These are phyloP conservation scores for Cephus rjabovi DNA, from an alignment of 2,888 invertebrate species.

Conservation along the genomic window DNA sequence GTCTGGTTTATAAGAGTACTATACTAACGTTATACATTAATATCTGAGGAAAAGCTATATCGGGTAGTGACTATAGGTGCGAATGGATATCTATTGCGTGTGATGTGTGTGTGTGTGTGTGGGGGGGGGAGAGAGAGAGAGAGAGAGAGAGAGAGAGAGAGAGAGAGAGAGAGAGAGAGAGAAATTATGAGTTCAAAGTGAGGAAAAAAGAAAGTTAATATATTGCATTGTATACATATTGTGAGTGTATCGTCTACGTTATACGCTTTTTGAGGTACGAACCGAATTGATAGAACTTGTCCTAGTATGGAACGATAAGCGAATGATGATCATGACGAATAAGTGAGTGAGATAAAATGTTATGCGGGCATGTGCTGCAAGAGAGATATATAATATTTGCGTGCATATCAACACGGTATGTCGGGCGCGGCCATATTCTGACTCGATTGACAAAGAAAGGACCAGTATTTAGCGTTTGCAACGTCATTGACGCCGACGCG, in stretches of 20 bases:
- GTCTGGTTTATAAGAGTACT: constrained; percentile 52
- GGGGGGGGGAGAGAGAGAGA: constrained; percentile 20
- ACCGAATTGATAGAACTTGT: constrained; percentile 12
- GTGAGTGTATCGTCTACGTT: constrained; percentile 7
- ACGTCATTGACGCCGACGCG: too few relatives aligned
- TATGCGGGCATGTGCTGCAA: neutral
- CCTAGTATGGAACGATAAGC: neutral
- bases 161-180: constrained; percentile 15
- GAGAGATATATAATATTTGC: constrained; percentile 22
- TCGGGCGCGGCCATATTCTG: constrained; percentile 27
- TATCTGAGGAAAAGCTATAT: constrained; percentile 23
- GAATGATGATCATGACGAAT: too few relatives aligned
- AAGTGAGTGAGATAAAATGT: neutral
- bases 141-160: constrained; percentile 19
- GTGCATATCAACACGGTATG: constrained; percentile 30
- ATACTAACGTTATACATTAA: constrained; percentile 31
- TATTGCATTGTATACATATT: neutral
- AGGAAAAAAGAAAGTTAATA: constrained; percentile 11
- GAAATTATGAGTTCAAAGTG: constrained; percentile 4
- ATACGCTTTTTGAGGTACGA: constrained; percentile 12
- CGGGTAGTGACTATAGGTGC: constrained; percentile 26
- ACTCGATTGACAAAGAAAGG: constrained; percentile 11
- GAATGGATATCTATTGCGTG: constrained; percentile 27
- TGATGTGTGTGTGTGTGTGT: constrained; percentile 20
- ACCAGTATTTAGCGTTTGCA: constrained; percentile 14